These are phyloP conservation scores for Anthoptus insignis DNA, from an alignment of 2,888 invertebrate genomes.

Conservation along the genomic window DNA sequence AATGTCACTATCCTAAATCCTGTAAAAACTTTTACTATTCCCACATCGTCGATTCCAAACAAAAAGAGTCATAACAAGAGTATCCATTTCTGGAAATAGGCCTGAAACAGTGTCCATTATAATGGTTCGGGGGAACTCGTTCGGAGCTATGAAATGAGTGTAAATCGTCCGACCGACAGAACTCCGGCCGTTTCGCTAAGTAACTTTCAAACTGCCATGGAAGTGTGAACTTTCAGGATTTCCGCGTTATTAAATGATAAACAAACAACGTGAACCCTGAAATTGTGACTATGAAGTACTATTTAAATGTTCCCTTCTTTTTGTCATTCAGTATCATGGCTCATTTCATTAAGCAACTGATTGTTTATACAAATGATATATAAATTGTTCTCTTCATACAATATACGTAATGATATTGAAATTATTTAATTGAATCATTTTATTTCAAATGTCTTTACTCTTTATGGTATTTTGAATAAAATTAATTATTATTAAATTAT, in stretches of 20 bases:
- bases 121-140: conserved; percentile 24
- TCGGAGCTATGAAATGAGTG: conserved; percentile 45
- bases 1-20: too few relatives aligned
- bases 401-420: too few relatives aligned
- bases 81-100: conserved; percentile 31
- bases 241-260: conserved; percentile 67
- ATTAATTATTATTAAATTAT: too few relatives aligned
- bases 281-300: conserved; percentile 2
- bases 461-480: too few relatives aligned
- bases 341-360: not conserved
- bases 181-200: conserved; percentile 62
- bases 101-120: conserved; percentile 29
- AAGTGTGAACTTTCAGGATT: conserved; percentile 62
- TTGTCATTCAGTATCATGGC: too few relatives aligned
- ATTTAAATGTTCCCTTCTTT: not conserved
- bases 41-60: conserved; percentile 17
- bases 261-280: conserved; percentile 45
- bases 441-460: too few relatives aligned
- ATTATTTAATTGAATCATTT: too few relatives aligned
- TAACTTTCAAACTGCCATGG: conserved; percentile 61
- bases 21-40: not conserved
- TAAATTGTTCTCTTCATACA: too few relatives aligned
- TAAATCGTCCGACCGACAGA: conserved; percentile 52
- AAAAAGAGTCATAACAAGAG: conserved; percentile 25
- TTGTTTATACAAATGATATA: too few relatives aligned